Base-by-base conservation (phyloP, 2,113 vertebrate species). In the Trinectes maculatus region DNA sequence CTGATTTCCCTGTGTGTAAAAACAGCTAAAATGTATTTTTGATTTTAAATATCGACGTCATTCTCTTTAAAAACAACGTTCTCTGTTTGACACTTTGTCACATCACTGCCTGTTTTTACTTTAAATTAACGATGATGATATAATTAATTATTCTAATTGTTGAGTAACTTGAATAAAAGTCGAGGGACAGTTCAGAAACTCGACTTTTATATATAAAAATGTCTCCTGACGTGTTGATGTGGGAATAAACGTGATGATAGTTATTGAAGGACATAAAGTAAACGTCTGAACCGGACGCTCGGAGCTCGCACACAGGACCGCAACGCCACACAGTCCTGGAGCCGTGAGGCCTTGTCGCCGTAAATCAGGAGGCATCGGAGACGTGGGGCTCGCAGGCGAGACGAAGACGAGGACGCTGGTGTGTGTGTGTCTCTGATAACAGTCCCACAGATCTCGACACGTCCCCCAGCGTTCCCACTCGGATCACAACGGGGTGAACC, bases 341-440 rank as follows among this genome's bases (percentile, higher is more conserved):
- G 87, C 79, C 73, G 34, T 3, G 10, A 26, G 62, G 70, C 54
- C 69, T 79, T 39, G 31, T n/a, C 58, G 8, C 67, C 40, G 71
- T 87, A 87, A 87, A 86, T 84, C 87, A 87, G 71, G 77, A 85
- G 54, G 60, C 83, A 78, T 70, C 56, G 12, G 56, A 86, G 83
- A 83, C 44, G 66, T 77, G 71, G 82, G 77, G 60, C 59, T 74
- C 19, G 64, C 42, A 54, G 48, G 48, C 44, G 67, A 77, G 65
- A 48, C 33, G 40, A 79, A 75, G 66, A 77, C 31, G 48, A 85
- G 70, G 86, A 75, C 61, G 71, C 64, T 68, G 80, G 85, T 83
- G 75, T 66, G 85, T 83, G 75, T 66, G 75, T 56, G 52, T 56
- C 75, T 78, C 75, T 76, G 71, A 82, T 83, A 85, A 77, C 79